Evolutionary conservation across 2,113 vertebrate species (phyloP).

Genomic region (Embiotoca jacksoni): DNA sequence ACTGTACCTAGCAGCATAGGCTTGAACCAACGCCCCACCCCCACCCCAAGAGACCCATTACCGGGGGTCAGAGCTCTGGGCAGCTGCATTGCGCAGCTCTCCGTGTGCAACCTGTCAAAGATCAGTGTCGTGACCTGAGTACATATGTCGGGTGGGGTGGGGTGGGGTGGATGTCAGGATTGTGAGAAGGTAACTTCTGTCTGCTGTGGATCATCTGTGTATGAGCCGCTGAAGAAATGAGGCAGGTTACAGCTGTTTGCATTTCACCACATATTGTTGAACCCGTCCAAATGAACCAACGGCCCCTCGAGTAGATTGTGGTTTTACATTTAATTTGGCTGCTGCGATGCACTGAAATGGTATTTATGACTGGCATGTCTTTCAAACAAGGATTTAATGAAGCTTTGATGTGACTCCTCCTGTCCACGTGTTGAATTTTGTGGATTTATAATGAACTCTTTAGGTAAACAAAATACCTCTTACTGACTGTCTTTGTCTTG

Average conservation of each 20-base stretch:
- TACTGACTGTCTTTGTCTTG: too few species aligned
- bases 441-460: neutral
- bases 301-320: neutral
- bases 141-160: neutral
- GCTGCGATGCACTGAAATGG: neutral
- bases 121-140: constrained; percentile 50
- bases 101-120: constrained; percentile 54
- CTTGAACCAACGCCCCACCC: too few species aligned
- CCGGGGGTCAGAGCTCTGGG: constrained; percentile 52
- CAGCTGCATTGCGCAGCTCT: constrained; percentile 4
- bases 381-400: neutral
- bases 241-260: too few species aligned
- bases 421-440: neutral
- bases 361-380: neutral
- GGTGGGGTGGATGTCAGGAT: neutral
- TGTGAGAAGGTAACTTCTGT: neutral
- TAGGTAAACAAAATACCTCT: too few species aligned
- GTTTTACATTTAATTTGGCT: constrained; percentile 15
- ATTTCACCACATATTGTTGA: too few species aligned
- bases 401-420: neutral
- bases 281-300: neutral
- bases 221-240: too few species aligned
- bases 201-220: too few species aligned
- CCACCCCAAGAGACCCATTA: constrained; percentile 59
- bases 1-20: constrained; percentile 31